A percentile compares a stretch with the other conserved stretches of the same genome.
Evolutionary conservation across 2,113 vertebrate species (phyloP).

Genomic region (Ranitomeya variabilis): DNA sequence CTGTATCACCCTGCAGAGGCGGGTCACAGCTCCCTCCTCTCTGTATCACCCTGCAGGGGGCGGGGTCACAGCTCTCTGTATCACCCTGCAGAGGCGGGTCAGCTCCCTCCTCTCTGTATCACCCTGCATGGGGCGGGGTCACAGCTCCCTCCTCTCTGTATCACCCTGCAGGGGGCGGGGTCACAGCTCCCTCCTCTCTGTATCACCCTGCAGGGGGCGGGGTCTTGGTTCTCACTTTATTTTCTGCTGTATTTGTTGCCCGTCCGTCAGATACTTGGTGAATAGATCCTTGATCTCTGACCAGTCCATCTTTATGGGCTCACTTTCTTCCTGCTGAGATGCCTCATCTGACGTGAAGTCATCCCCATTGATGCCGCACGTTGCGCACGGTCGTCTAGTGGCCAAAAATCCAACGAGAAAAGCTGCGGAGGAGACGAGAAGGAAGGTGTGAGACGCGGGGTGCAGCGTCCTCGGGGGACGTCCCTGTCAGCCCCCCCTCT

Average conservation of each 20-base stretch:
- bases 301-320: constrained; percentile 66
- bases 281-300: constrained; percentile 72
- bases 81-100: neutral
- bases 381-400: constrained; percentile 58
- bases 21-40: neutral
- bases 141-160: too few relatives aligned
- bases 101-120: constrained; percentile 3
- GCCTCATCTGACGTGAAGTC: constrained; percentile 16
- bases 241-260: constrained; percentile 65
- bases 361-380: constrained; percentile 41
- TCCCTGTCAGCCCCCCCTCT: too few relatives aligned
- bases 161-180: too few relatives aligned
- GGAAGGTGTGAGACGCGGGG: neutral
- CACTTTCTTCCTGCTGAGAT: neutral
- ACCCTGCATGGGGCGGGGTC: neutral
- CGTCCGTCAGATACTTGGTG: constrained; percentile 67
- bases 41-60: neutral
- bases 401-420: constrained; percentile 68
- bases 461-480: too few relatives aligned
- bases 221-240: constrained; percentile 61
- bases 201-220: too few relatives aligned
- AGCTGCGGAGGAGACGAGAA: constrained; percentile 53
- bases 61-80: neutral
- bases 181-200: neutral
- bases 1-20: neutral